phyloP scores from a whole-genome alignment of 2,797 vertebrate genomes.

The Sciurus vulgaris region DNA sequence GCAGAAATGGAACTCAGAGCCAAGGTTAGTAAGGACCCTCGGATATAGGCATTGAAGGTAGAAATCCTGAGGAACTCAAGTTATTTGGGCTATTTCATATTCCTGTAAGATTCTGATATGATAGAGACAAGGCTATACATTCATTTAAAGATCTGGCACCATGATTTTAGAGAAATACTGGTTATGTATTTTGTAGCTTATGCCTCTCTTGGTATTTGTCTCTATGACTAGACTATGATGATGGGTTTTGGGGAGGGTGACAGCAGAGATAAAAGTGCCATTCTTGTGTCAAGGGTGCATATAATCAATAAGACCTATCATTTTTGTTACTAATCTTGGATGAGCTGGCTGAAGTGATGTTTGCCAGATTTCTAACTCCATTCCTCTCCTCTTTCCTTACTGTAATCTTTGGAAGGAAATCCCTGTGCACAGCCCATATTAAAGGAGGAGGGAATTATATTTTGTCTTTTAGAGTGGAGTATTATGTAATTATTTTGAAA shows the following conservation, averaged over 20 bases:
- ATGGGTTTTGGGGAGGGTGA: neutral
- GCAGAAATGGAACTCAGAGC: constrained; percentile 96
- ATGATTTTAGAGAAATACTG: neutral
- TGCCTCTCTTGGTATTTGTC: neutral
- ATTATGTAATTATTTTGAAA: neutral
- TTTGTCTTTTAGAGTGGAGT: neutral
- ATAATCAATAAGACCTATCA: neutral
- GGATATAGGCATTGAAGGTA: neutral
- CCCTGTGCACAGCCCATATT: neutral
- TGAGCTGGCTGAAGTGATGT: neutral
- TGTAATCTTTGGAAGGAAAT: neutral
- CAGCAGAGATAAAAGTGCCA: neutral
- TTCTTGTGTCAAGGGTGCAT: neutral
- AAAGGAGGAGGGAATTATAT: neutral
- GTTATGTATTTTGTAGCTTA: neutral
- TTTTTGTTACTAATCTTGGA: neutral
- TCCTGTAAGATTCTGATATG: neutral
- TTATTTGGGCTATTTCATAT: neutral
- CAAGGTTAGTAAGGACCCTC: constrained; percentile 89
- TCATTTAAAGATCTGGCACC: neutral
- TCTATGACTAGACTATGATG: neutral
- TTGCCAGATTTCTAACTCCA: neutral
- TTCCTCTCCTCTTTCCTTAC: neutral
- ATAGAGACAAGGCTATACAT: neutral
- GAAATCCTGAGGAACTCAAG: neutral